phyloP scores from a whole-genome alignment of 1,140 invertebrate species.

The Papilio xuthus region DNA sequence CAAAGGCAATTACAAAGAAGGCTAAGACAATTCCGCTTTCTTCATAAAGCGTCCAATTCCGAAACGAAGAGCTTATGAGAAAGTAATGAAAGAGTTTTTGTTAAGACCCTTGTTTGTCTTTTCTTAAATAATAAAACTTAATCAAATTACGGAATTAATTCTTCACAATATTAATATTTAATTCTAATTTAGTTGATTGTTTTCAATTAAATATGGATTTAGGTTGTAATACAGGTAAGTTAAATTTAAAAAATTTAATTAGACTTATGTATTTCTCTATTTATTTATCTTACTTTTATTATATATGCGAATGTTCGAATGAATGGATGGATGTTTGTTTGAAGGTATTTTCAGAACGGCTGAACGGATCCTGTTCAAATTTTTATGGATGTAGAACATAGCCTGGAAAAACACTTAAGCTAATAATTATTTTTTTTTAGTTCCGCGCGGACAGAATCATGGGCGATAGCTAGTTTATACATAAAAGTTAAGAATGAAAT shows the following conservation, averaged over 20 bases:
- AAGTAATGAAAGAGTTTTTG: slow-evolving; percentile 12
- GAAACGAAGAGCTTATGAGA: slow-evolving; percentile 22
- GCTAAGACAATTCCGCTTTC: slow-evolving; percentile 14
- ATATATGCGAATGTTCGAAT: too few species aligned
- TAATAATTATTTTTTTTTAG: too few species aligned
- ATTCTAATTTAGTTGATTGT: background rate
- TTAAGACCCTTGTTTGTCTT: slow-evolving; percentile 16
- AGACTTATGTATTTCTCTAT: too few species aligned
- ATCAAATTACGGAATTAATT: background rate
- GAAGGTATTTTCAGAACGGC: too few species aligned
- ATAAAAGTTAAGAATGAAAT: too few species aligned
- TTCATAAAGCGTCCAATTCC: slow-evolving; percentile 14
- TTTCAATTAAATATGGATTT: background rate
- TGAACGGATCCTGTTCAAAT: too few species aligned
- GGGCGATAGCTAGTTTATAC: too few species aligned
- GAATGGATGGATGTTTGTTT: too few species aligned
- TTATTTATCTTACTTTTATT: too few species aligned
- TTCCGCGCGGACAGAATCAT: too few species aligned
- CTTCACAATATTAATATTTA: background rate
- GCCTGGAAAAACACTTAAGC: too few species aligned
- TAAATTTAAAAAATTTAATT: background rate
- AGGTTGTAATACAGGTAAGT: background rate
- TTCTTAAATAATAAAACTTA: slow-evolving; percentile 19
- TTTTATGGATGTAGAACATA: too few species aligned
- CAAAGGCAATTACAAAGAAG: slow-evolving; percentile 5